These are phyloP conservation scores for Sebastes trivittatus DNA, from an alignment of 2,797 vertebrate species.

Conservation along the genomic window DNA sequence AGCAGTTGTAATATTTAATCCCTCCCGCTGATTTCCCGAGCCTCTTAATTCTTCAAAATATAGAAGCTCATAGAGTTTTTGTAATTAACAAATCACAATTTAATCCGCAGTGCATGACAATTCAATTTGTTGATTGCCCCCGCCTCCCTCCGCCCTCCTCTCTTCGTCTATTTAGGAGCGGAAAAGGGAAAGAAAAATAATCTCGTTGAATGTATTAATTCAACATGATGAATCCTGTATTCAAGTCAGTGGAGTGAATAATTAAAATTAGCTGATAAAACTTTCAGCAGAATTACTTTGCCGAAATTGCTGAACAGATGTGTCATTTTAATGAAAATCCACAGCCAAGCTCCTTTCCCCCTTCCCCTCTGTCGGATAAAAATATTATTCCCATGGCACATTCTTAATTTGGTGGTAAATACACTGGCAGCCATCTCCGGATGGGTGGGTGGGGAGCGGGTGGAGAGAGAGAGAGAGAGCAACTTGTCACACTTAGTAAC, in stretches of 20 bases:
- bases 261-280: slow-evolving; percentile 99
- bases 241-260: slow-evolving; percentile 99
- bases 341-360: slow-evolving; percentile 93
- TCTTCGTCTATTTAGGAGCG: slow-evolving; percentile 83
- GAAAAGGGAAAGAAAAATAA: slow-evolving; percentile 80
- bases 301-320: slow-evolving; percentile 99
- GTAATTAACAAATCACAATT: slow-evolving; percentile 98
- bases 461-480: slow-evolving; percentile 84
- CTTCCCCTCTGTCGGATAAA: slow-evolving; percentile 94
- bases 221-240: slow-evolving; percentile 99
- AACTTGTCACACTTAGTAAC: slow-evolving; percentile 99
- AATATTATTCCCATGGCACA: slow-evolving; percentile 99
- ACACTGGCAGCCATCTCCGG: slow-evolving; percentile 94
- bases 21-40: slow-evolving; percentile 87
- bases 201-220: slow-evolving; percentile 99
- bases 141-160: slow-evolving; percentile 75
- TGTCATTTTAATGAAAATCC: slow-evolving; percentile 99
- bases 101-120: slow-evolving; percentile 98
- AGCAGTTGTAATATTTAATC: slow-evolving; percentile 81
- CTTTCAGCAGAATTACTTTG: slow-evolving; percentile 99
- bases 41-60: slow-evolving; percentile 91
- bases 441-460: slow-evolving; percentile 84
- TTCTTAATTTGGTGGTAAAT: slow-evolving; percentile 99
- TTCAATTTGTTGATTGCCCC: slow-evolving; percentile 98
- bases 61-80: slow-evolving; percentile 86